phyloP scores from a whole-genome alignment of 2,113 vertebrate species.

The Brachyhypopomus occidentalis region DNA sequence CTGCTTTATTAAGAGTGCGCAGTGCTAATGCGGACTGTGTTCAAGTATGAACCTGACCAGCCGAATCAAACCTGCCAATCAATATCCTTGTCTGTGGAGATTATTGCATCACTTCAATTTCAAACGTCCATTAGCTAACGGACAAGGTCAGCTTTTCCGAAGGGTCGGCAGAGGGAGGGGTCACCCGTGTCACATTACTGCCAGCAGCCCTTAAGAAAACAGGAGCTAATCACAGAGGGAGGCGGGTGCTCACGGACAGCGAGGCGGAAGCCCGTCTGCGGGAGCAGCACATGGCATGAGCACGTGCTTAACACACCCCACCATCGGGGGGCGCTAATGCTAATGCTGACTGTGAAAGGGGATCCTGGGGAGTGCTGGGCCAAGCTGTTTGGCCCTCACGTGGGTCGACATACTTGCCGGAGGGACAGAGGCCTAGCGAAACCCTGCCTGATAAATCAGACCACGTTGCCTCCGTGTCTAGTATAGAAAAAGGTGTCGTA shows the following conservation, averaged over 20 bases:
- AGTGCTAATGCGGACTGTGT: neutral
- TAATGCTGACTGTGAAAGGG: neutral
- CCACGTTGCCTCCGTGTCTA: neutral
- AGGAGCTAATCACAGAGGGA: neutral
- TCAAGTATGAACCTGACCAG: neutral
- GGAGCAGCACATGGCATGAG: constrained; percentile 12
- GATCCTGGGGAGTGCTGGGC: neutral
- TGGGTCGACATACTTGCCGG: neutral
- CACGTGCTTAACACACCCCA: constrained; percentile 19
- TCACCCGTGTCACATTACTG: neutral
- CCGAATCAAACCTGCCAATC: neutral
- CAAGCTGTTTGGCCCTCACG: neutral
- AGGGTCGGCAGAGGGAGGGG: neutral
- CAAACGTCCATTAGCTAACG: neutral
- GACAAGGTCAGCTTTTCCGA: constrained; percentile 8
- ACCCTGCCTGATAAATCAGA: neutral
- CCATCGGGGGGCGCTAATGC: neutral
- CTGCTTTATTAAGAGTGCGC: neutral
- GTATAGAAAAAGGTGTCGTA: too few species aligned
- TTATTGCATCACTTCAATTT: neutral
- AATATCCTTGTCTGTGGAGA: neutral
- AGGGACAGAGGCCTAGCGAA: neutral
- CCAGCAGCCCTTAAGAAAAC: constrained; percentile 24
- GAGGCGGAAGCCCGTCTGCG: constrained; percentile 1
- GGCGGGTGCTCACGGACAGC: neutral